A percentile compares a stretch with the other conserved stretches of the same genome.
phyloP scores from a whole-genome alignment of 2,888 invertebrate species.

The Campaea margaritaria region DNA sequence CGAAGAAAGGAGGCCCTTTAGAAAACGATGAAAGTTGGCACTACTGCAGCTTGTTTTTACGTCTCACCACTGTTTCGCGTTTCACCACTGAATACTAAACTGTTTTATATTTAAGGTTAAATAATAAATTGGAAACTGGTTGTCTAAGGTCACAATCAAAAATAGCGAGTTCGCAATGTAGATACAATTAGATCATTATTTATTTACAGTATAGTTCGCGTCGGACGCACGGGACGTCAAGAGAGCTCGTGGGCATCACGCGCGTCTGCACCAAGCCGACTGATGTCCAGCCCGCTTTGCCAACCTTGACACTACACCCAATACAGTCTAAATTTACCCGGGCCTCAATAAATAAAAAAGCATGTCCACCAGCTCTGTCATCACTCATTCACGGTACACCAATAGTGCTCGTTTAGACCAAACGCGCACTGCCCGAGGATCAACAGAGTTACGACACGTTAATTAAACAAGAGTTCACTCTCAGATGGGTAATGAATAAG shows the following conservation, averaged over 20 bases:
- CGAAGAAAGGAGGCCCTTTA: conserved; percentile 73
- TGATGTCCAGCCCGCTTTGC: conserved; percentile 59
- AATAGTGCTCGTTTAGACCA: conserved; percentile 35
- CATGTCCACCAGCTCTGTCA: conserved; percentile 31
- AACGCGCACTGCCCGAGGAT: conserved; percentile 27
- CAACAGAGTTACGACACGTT: conserved; percentile 28
- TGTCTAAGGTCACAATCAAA: conserved; percentile 61
- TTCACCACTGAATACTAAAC: conserved; percentile 43
- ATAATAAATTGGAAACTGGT: conserved; percentile 33
- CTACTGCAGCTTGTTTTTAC: conserved; percentile 47
- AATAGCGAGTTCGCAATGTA: conserved; percentile 69
- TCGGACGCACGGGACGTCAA: conserved; percentile 56
- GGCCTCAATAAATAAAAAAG: conserved; percentile 42
- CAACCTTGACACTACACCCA: conserved; percentile 72
- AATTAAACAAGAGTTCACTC: conserved; percentile 37
- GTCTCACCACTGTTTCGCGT: conserved; percentile 43
- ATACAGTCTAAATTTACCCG: conserved; percentile 50
- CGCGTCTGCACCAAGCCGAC: conserved; percentile 59
- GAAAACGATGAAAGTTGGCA: conserved; percentile 76
- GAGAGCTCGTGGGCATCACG: conserved; percentile 55
- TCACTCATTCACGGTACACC: conserved; percentile 31
- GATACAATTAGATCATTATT: conserved; percentile 83
- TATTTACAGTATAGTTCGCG: conserved; percentile 75
- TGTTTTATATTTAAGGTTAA: conserved; percentile 35
- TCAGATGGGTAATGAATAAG: conserved; percentile 44